Base-by-base conservation (phyloP, 2,888 invertebrate species). In the Ophioninae sp. region DNA sequence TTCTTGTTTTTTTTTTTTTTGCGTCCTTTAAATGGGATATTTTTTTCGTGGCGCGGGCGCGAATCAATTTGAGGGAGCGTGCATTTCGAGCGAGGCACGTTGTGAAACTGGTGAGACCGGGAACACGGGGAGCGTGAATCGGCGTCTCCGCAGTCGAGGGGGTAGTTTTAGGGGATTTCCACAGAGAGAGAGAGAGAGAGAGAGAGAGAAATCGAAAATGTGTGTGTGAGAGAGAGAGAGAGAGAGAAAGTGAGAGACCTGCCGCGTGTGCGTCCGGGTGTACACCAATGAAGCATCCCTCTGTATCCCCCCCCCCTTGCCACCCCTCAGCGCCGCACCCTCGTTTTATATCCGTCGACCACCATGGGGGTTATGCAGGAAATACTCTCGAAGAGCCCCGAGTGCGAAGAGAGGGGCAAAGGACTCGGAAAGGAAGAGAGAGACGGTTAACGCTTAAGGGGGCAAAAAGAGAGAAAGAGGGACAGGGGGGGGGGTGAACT, bases 51-150 rank as follows among this genome's bases (percentile, higher is more conserved):
- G 61, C 61, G 44, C 58, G 71, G 10, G 41, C 74, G 65, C 63
- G 82, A 44, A 63, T 64, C 68, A 69, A 69, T 81, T 74, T 65
- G 37, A 61, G 39, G 78, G 84, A 83, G 76, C 87, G 89, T 89
- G 88, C 87, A 90, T 88, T 88, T 87, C 88, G 85, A 82, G 64
- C 85, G 87, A 88, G 85, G 87, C 87, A 83, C 90, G 88, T 85
- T 86, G 88, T 83, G 86, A 75, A 87, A 90, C 90, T 90, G 90
- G 84, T 67, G 74, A 73, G 30, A 77, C 77, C 58, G 78, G 79
- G 67, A 56, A 82, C 41, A 67, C 75, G 58, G 68, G 69, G 58
- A 69, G 69, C 82, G 87, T 86, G 88, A 88, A 88, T 87, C 87
- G 86, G 79, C 87, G 75, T 76, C 84, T 51, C 86, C 8, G 9